phyloP scores from a whole-genome alignment of 2,888 invertebrate species.

The Sabatieria punctata region DNA sequence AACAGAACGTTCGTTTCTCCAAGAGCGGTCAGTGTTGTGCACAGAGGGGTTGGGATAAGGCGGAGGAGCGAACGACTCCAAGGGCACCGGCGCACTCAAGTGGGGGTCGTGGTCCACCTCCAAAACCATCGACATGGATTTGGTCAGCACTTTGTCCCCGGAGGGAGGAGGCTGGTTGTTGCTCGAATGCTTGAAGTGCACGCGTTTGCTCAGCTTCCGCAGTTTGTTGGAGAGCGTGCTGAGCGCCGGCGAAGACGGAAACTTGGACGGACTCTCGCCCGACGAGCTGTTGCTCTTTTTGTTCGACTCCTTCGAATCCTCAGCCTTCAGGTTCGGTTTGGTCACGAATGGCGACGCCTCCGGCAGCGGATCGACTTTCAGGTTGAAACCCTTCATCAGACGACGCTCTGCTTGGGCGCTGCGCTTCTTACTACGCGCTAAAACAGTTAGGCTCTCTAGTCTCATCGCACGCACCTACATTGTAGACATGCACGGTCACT shows the following conservation, averaged over 20 bases:
- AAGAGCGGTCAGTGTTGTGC: too few species aligned
- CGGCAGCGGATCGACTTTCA: neutral
- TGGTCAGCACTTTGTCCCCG: too few species aligned
- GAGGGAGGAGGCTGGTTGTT: too few species aligned
- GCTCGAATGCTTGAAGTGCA: too few species aligned
- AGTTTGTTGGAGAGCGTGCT: neutral
- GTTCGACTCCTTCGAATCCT: neutral
- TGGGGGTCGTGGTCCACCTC: too few species aligned
- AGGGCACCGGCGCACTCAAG: too few species aligned
- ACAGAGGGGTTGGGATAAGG: too few species aligned
- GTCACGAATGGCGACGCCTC: neutral
- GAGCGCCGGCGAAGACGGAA: neutral
- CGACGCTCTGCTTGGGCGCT: slow-evolving; percentile 20
- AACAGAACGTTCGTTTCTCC: too few species aligned
- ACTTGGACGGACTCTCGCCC: neutral
- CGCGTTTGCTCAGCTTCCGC: too few species aligned
- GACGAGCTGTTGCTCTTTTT: too few species aligned
- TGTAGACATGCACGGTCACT: neutral
- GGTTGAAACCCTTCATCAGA: slow-evolving; percentile 16
- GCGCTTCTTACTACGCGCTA: slow-evolving; percentile 21
- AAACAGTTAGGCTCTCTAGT: slow-evolving; percentile 1
- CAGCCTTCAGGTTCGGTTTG: neutral
- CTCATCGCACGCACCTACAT: neutral
- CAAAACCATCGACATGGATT: too few species aligned
- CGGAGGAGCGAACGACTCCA: too few species aligned